These are phyloP conservation scores for Callinectes sapidus DNA, from an alignment of 2,888 invertebrate species.

Conservation along the genomic window DNA sequence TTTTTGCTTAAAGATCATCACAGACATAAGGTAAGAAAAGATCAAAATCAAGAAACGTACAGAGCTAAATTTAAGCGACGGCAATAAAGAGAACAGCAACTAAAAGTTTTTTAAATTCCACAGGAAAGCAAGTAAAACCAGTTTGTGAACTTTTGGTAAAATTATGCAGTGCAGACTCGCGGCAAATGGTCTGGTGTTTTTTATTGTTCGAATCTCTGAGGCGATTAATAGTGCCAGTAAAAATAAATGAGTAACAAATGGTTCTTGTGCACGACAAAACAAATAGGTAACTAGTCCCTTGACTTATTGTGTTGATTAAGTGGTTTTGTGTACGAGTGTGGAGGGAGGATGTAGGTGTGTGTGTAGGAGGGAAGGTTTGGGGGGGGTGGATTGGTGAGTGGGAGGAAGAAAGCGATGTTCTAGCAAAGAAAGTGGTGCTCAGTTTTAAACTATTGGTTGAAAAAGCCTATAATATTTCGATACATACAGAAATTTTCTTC, in stretches of 20 bases:
- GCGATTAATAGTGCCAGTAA: not conserved
- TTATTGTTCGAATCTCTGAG: not conserved
- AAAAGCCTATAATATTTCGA: too few relatives aligned
- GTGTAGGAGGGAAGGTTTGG: not conserved
- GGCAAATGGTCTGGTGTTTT: not conserved
- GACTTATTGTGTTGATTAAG: not conserved
- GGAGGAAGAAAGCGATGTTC: too few relatives aligned
- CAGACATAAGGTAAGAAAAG: not conserved
- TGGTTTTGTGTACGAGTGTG: not conserved
- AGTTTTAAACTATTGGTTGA: too few relatives aligned
- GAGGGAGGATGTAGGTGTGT: not conserved
- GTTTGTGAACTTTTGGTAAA: not conserved
- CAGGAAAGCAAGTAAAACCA: not conserved
- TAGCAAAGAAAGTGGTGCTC: too few relatives aligned
- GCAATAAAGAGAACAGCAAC: not conserved
- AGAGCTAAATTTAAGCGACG: not conserved
- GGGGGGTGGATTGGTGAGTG: too few relatives aligned
- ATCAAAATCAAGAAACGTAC: not conserved
- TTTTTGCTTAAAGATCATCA: too few relatives aligned
- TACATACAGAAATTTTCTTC: too few relatives aligned
- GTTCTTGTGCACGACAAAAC: not conserved
- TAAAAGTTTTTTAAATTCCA: constrained; percentile 18
- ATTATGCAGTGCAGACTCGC: not conserved
- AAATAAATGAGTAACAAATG: not conserved
- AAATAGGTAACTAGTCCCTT: not conserved